Conservation (phyloP, 1,140 invertebrate species). For the Rhizoglyphus robini region DNA sequence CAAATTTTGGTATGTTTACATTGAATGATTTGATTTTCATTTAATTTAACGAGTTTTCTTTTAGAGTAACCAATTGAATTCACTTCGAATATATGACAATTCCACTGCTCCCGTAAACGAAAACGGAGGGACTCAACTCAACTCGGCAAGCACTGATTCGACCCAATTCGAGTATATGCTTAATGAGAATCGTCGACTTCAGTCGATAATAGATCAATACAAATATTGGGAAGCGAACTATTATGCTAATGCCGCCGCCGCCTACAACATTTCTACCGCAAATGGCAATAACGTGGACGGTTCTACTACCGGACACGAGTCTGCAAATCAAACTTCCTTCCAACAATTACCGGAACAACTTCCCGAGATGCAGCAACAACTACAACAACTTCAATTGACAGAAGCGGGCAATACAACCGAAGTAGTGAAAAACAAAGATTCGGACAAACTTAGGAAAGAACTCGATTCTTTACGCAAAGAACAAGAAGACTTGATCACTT, state of each 20-base stretch:
- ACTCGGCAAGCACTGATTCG: conserved; percentile 24
- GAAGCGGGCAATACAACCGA: conserved; percentile 13
- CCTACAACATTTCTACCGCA: neutral
- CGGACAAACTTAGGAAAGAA: conserved; percentile 38
- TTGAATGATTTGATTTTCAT: neutral
- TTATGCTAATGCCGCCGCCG: conserved; percentile 27
- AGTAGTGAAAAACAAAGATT: conserved; percentile 27
- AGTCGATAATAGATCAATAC: conserved; percentile 20
- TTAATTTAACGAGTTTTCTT: conserved; percentile 4
- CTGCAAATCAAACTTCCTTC: neutral
- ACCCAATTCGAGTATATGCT: conserved; percentile 30
- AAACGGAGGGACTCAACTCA: neutral
- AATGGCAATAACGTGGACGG: neutral
- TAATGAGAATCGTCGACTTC: conserved; percentile 23
- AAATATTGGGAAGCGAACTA: conserved; percentile 32
- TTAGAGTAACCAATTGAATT: neutral
- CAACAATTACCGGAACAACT: neutral
- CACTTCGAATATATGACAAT: neutral
- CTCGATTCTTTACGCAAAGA: conserved; percentile 60
- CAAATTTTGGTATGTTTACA: neutral
- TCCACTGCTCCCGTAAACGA: neutral
- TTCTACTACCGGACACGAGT: neutral
- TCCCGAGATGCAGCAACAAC: too few species aligned
- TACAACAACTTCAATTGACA: neutral
- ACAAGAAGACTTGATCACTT: conserved; percentile 72